A percentile compares a stretch with the other conserved stretches of the same genome.
Evolutionary conservation across 2,888 invertebrate species (phyloP).

Genomic region (Dynastes grantii): DNA sequence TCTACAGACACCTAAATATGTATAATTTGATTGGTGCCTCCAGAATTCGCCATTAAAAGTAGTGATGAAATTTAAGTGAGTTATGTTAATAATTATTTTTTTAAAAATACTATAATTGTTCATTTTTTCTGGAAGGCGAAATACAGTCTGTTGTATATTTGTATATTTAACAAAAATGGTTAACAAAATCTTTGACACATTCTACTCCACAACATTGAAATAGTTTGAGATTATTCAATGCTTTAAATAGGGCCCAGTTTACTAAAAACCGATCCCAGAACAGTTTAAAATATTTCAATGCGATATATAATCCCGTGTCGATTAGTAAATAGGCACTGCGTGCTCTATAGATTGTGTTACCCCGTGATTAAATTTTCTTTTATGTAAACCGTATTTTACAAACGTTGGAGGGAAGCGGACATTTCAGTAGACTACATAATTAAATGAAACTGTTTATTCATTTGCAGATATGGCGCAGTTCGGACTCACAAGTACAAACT

Average conservation of each 20-base stretch:
- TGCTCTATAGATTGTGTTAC: neutral
- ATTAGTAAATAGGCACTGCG: neutral
- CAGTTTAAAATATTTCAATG: too few relatives aligned
- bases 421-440: constrained; percentile 39
- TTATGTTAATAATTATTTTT: too few relatives aligned
- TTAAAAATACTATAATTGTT: too few relatives aligned
- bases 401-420: constrained; percentile 6
- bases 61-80: too few relatives aligned
- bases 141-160: too few relatives aligned
- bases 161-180: too few relatives aligned
- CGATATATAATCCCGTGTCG: neutral
- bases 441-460: constrained; percentile 47
- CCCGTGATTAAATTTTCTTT: constrained; percentile 40
- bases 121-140: too few relatives aligned
- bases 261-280: neutral
- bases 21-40: neutral
- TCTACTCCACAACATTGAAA: too few relatives aligned
- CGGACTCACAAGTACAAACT: constrained; percentile 87
- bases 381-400: constrained; percentile 41
- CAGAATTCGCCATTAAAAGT: too few relatives aligned
- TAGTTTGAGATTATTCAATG: too few relatives aligned
- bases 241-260: too few relatives aligned
- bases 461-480: constrained; percentile 87
- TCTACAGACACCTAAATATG: neutral
- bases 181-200: too few relatives aligned